Percentiles rank a stretch among this genome's conserved stretches.
Conservation (phyloP, 2,797 vertebrate genomes). For the Fistularia tabacaria region DNA sequence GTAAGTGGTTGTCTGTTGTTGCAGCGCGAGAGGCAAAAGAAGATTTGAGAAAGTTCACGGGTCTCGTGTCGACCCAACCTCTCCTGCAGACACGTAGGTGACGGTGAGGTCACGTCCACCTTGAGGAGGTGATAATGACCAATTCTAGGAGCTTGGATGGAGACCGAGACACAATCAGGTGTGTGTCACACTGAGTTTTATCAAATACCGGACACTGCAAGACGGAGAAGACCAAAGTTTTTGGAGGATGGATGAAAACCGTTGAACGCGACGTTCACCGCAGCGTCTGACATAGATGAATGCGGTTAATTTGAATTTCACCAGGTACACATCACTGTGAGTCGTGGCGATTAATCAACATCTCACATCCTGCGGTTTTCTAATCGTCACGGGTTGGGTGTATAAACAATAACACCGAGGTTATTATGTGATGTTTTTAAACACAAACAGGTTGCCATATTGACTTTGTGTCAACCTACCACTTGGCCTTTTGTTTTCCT, state of each 20-base stretch:
- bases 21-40: conserved; percentile 7
- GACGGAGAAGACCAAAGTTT: conserved; percentile 1
- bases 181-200: conserved; percentile 43
- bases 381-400: conserved; percentile 21
- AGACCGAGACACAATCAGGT: conserved; percentile 38
- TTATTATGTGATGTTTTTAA: conserved; percentile 59
- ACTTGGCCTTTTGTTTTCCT: conserved; percentile 77
- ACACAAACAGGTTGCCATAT: conserved; percentile 61
- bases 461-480: conserved; percentile 75
- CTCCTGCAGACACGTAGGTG: conserved; percentile 21
- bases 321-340: conserved; percentile 11
- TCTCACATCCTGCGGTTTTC: conserved; percentile 12
- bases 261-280: conserved; percentile 1
- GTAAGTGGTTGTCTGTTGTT: too few species aligned
- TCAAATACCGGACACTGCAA: conserved; percentile 26
- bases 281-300: conserved; percentile 22
- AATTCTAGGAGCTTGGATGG: conserved; percentile 34
- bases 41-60: conserved; percentile 17
- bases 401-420: conserved; percentile 50
- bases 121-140: conserved; percentile 50
- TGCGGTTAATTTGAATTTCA: conserved; percentile 21
- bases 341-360: conserved; percentile 30
- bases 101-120: conserved; percentile 36
- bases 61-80: background rate
- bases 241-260: background rate